Base-by-base conservation (phyloP, 2,888 invertebrate genomes). In the Fragum fragum region DNA sequence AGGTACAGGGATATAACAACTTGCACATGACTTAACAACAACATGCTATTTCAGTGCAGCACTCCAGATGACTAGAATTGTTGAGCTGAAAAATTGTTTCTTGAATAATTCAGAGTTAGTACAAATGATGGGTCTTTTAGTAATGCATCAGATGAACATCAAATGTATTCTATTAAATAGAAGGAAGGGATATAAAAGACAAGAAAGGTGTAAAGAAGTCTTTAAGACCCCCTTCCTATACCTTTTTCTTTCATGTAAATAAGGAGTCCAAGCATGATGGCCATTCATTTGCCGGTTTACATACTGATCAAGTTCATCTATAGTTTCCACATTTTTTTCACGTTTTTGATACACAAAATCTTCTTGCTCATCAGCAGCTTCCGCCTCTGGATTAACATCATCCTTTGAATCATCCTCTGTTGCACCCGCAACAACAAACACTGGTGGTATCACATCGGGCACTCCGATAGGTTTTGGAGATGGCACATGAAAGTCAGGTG, bases 221-320 rank as follows among this genome's bases (percentile, higher is more conserved):
- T 36, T 9, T 36, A 9, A 36, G 32, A 36, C 5, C 32, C 3
- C 3, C 9, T 21, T 57, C 14, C n/a, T 28, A 42, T 84, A 85
- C 85, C 85, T 85, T 76, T 59, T 79, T 74, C 85, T 78, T 36
- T 81, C 85, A 71, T 76, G 73, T 28, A 85, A 55, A 77, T 79
- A 85, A 59, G 85, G 85, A 14, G 76, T 79, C 85, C 85, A 85
- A 21, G 63, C 72, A 71, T 77, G 79, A 29, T 57, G 53, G 18
- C 72, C 61, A 36, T 74, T 77, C 23, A 42, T 42, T 66, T 66
- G 66, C 23, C 66, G 36, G 42, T 66, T 66, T 11, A 66, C 42
- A 66, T 66, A 66, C 42, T 66, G 66, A 66, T 66, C 66, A 23
- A 66, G 66, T 42, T 66, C 66, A n/a, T 66, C 66, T 21, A 66